A percentile compares a stretch with the other conserved stretches of the same genome.
Evolutionary conservation across 2,113 vertebrate species (phyloP).

Genomic region (Corvus hawaiiensis): DNA sequence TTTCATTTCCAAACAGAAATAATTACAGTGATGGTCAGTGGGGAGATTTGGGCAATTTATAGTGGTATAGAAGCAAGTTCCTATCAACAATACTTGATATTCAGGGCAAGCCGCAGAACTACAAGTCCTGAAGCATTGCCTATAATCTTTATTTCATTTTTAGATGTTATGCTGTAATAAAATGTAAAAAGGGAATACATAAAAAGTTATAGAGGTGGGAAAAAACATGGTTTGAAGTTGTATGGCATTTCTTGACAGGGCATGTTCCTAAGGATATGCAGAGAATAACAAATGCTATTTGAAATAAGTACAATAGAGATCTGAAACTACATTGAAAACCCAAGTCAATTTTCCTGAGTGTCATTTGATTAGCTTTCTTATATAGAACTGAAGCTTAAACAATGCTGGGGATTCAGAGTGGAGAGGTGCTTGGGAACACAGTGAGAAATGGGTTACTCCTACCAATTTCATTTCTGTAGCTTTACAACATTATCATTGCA

Average conservation of each 20-base stretch:
- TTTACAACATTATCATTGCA: slow-evolving; percentile 71
- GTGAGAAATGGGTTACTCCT: slow-evolving; percentile 71
- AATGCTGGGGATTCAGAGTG: slow-evolving; percentile 66
- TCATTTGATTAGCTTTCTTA: slow-evolving; percentile 76
- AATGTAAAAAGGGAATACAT: slow-evolving; percentile 81
- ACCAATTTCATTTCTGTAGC: slow-evolving; percentile 68
- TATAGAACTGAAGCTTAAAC: slow-evolving; percentile 73
- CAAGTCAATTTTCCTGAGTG: slow-evolving; percentile 76
- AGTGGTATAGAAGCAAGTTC: slow-evolving; percentile 45
- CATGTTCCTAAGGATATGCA: slow-evolving; percentile 76
- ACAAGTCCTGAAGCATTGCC: slow-evolving; percentile 71
- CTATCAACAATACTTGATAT: slow-evolving; percentile 74
- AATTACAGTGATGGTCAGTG: slow-evolving; percentile 72
- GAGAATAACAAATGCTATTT: slow-evolving; percentile 77
- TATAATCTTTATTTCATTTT: slow-evolving; percentile 83
- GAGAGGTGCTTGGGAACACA: slow-evolving; percentile 63
- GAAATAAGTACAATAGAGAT: slow-evolving; percentile 76
- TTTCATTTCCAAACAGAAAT: slow-evolving; percentile 75
- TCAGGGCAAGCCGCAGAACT: slow-evolving; percentile 68
- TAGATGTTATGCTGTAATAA: slow-evolving; percentile 78
- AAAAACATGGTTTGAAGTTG: slow-evolving; percentile 76
- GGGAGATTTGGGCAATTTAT: slow-evolving; percentile 70
- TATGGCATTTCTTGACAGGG: slow-evolving; percentile 71
- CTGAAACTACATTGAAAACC: slow-evolving; percentile 75
- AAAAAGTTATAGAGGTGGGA: slow-evolving; percentile 76